Evolutionary conservation across 2,797 vertebrate species (phyloP).

Genomic region (Esox masquinongy): DNA sequence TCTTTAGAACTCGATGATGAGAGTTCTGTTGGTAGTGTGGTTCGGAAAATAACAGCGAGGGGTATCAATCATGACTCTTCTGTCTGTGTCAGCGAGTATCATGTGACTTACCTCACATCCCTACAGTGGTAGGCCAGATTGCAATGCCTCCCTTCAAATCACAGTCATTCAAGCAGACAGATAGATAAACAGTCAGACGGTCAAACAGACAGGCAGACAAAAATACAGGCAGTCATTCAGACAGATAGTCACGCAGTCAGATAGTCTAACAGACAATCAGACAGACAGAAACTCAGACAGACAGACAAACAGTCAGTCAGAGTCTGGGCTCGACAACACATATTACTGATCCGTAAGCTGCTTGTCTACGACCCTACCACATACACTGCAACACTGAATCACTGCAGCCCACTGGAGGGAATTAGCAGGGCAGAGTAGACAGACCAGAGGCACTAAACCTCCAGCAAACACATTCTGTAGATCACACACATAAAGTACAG

Average conservation of each 20-base stretch:
- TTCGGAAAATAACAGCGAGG: conserved; percentile 34
- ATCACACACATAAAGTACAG: conserved; percentile 1
- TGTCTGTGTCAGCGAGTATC: conserved; percentile 59
- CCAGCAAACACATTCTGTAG: not conserved
- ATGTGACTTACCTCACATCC: conserved; percentile 61
- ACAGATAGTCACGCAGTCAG: not conserved
- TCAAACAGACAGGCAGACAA: not conserved
- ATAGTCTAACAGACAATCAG: not conserved
- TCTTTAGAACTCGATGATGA: conserved; percentile 41
- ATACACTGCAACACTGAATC: not conserved
- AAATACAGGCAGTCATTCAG: not conserved
- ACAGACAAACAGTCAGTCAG: not conserved
- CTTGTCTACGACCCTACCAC: not conserved
- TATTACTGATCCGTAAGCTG: conserved; percentile 21
- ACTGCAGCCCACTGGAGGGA: not conserved
- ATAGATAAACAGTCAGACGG: conserved; percentile 30
- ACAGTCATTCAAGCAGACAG: not conserved
- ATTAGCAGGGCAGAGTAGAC: not conserved
- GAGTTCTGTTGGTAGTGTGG: conserved; percentile 47
- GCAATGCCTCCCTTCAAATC: conserved; percentile 21
- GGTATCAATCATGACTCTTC: conserved; percentile 58
- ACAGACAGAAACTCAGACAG: not conserved
- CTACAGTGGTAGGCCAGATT: conserved; percentile 28
- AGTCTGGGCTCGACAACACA: conserved; percentile 8
- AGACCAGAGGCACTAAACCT: not conserved